Conservation (phyloP, 2,888 invertebrate genomes). For the Sabellastarte sp. region DNA sequence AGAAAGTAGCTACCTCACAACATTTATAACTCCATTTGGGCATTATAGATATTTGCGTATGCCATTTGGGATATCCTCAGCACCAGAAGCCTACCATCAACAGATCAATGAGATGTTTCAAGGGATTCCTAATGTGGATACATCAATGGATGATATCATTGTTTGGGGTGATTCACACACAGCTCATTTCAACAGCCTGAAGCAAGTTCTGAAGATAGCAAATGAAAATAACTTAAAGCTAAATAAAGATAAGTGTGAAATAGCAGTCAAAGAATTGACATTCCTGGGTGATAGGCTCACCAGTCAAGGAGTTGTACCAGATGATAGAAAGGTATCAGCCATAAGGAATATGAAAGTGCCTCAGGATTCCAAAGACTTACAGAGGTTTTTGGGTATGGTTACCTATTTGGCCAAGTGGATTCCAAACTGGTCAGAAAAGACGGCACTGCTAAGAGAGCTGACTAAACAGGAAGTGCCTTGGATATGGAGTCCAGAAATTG, state of each 20-base stretch:
- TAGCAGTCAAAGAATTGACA: not conserved
- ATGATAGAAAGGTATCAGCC: not conserved
- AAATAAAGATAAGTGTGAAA: constrained; percentile 2
- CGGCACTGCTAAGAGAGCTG: not conserved
- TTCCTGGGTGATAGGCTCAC: not conserved
- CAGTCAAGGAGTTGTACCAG: not conserved
- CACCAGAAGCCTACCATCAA: constrained; percentile 6
- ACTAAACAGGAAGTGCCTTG: not conserved
- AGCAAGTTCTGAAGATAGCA: not conserved
- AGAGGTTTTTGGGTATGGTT: not conserved
- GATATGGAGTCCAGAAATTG: not conserved
- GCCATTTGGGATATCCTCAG: constrained; percentile 8
- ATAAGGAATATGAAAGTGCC: not conserved
- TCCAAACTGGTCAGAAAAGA: not conserved
- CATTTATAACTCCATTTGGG: constrained; percentile 29
- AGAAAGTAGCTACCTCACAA: constrained; percentile 9
- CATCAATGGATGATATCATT: constrained; percentile 6
- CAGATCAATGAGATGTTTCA: not conserved
- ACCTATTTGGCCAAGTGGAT: constrained; percentile 1
- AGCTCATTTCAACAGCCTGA: constrained; percentile 4
- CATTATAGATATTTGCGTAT: constrained; percentile 14
- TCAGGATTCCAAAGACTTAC: not conserved
- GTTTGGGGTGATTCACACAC: not conserved
- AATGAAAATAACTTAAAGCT: constrained; percentile 3
- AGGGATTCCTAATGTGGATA: not conserved